Conservation (phyloP, 2,888 invertebrate species). For the Phragmatobia fuliginosa region DNA sequence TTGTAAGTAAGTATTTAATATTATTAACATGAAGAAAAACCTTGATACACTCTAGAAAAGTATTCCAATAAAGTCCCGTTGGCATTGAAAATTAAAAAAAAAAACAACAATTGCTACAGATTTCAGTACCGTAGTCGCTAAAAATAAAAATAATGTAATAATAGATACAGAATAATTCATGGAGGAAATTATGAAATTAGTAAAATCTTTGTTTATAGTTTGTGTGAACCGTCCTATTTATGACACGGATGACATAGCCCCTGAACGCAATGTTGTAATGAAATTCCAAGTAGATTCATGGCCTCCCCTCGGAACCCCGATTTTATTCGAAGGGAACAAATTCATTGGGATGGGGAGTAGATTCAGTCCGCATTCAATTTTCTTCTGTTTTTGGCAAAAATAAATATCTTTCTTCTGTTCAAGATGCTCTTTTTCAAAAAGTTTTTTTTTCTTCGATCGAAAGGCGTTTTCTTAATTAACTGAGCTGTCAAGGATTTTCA, state of each 20-base stretch:
- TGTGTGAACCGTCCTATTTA: conserved; percentile 44
- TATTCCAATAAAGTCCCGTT: neutral
- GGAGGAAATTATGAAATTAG: neutral
- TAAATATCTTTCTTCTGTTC: neutral
- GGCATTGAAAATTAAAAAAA: neutral
- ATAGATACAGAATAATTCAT: too few species aligned
- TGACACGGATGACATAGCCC: conserved; percentile 53
- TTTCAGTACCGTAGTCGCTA: neutral
- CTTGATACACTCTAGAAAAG: neutral
- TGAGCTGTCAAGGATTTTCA: neutral
- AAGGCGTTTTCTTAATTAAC: neutral
- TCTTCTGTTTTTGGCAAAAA: neutral
- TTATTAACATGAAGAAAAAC: too few species aligned
- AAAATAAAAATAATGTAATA: neutral
- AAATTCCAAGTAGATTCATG: conserved; percentile 74
- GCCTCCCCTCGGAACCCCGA: conserved; percentile 46
- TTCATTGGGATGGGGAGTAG: conserved; percentile 2
- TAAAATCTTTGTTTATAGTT: conserved; percentile 1
- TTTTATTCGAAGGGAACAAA: conserved; percentile 46
- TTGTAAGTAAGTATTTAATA: too few species aligned
- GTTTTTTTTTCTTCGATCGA: neutral
- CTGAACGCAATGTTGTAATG: conserved; percentile 68
- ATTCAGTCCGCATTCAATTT: neutral
- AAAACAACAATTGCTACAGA: neutral
- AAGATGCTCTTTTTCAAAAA: neutral